Conservation (phyloP, 2,797 vertebrate genomes). For the Rhincodon typus region DNA sequence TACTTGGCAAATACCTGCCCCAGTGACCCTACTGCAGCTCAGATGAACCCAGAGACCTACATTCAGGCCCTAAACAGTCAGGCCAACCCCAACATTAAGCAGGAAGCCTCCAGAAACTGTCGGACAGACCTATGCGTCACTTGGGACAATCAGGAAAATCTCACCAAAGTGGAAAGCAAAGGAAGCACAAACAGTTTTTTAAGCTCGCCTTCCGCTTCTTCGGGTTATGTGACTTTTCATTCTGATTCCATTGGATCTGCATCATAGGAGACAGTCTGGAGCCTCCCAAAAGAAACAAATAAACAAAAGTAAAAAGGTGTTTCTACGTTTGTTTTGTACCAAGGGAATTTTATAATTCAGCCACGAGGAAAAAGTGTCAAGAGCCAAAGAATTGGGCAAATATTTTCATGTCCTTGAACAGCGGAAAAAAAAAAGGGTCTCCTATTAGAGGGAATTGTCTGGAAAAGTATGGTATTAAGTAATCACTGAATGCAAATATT, state of each 20-base stretch:
- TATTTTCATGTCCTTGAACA: background rate
- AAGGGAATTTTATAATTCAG: slow-evolving; percentile 29
- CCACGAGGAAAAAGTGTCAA: background rate
- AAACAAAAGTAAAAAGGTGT: slow-evolving; percentile 54
- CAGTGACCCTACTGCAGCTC: slow-evolving; percentile 39
- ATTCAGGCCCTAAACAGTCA: background rate
- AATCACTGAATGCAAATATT: background rate
- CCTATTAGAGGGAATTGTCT: background rate
- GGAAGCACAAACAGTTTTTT: slow-evolving; percentile 79
- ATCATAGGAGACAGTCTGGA: slow-evolving; percentile 51
- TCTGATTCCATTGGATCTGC: slow-evolving; percentile 74
- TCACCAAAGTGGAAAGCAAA: slow-evolving; percentile 58
- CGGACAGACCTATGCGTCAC: slow-evolving; percentile 51
- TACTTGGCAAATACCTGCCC: background rate
- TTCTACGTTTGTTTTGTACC: slow-evolving; percentile 40
- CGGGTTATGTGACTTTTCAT: slow-evolving; percentile 72
- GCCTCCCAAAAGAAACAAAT: slow-evolving; percentile 41
- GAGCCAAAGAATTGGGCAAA: slow-evolving; percentile 28
- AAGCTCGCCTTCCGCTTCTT: slow-evolving; percentile 72
- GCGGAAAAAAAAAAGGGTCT: background rate
- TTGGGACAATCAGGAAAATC: slow-evolving; percentile 61
- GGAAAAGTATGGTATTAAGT: background rate
- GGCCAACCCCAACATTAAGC: slow-evolving; percentile 43
- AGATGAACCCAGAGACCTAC: slow-evolving; percentile 40
- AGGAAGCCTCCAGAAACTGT: slow-evolving; percentile 47